phyloP scores from a whole-genome alignment of 2,888 invertebrate genomes.

The Thyatira batis region DNA sequence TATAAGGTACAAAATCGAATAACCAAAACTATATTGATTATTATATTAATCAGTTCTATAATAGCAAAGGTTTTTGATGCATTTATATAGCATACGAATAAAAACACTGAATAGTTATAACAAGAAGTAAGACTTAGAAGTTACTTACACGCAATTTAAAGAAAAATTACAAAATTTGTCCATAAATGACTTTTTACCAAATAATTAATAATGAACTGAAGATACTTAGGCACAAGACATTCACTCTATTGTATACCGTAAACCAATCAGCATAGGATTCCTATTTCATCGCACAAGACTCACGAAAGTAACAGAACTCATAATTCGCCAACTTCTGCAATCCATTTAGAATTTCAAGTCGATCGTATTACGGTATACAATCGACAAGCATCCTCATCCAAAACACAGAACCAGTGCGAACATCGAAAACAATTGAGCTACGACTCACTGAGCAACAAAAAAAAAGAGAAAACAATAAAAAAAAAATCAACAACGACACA shows the following conservation, averaged over 20 bases:
- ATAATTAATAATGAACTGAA: too few relatives aligned
- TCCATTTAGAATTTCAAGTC: too few relatives aligned
- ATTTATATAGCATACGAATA: neutral
- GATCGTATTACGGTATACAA: too few relatives aligned
- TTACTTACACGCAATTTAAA: neutral
- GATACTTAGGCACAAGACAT: too few relatives aligned
- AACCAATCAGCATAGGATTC: neutral
- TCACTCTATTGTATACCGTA: too few relatives aligned
- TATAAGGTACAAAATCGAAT: neutral
- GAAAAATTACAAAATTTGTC: neutral
- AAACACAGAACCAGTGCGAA: neutral
- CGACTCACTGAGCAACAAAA: constrained; percentile 19
- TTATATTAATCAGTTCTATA: neutral
- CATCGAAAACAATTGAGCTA: constrained; percentile 17
- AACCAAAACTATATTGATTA: neutral
- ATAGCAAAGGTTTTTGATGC: neutral
- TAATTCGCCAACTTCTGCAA: too few relatives aligned
- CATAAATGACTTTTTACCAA: too few relatives aligned
- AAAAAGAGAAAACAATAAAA: constrained; percentile 35
- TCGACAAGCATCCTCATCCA: too few relatives aligned
- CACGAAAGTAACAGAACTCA: neutral
- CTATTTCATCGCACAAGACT: neutral
- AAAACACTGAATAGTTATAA: neutral
- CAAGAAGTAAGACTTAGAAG: neutral
- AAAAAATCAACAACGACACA: constrained; percentile 36